Base-by-base conservation (phyloP, 2,797 vertebrate species). In the Ispidina lecontei region DNA sequence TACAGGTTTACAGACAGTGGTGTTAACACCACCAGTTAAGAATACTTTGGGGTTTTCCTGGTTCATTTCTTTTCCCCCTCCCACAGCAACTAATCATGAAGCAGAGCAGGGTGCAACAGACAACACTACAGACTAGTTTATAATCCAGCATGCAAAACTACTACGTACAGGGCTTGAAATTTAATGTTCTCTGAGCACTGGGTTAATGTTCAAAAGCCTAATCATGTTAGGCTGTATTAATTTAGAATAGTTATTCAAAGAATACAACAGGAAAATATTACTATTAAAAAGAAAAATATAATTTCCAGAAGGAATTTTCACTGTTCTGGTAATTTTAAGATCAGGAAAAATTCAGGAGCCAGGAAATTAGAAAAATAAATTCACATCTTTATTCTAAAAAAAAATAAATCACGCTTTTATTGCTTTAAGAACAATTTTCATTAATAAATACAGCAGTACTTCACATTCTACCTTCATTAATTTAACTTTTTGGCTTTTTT, bases 111-210 rank as follows among this genome's bases (percentile, higher is more conserved):
- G 97, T 97, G 97, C 98, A 98, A 98, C 97, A 98, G 97, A 98
- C 98, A 98, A 95, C 96, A 98, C 98, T 98, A 98, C 97, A 98
- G 97, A 98, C 97, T 98, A 97, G 90, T 97, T 98, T 98, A 96
- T 97, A 98, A 98, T 96, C 97, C 98, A 83, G 98, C 99, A 99
- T 99, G 99, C 99, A 98, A 97, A 95, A 98, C 98, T 98, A 98
- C 91, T 95, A 92, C 76, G 98, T 98, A 98, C 98, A 99, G 98
- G 98, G 98, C 99, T 98, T 99, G 98, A 99, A 98, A 98, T 98
- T 98, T 97, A 98, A 97, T 97, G 96, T 97, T 97, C 95, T 73
- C 90, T 95, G 94, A 93, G 91, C 94, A 92, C 75, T 52, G 70
- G 75, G 93, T 97, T 97, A 96, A 97, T 64, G 84, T 97, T 95